Percentiles rank a stretch among this genome's conserved stretches.
These are phyloP conservation scores for Antedon mediterranea DNA, from an alignment of 53 echinoderm and acorn worm species.

Conservation along the genomic window DNA sequence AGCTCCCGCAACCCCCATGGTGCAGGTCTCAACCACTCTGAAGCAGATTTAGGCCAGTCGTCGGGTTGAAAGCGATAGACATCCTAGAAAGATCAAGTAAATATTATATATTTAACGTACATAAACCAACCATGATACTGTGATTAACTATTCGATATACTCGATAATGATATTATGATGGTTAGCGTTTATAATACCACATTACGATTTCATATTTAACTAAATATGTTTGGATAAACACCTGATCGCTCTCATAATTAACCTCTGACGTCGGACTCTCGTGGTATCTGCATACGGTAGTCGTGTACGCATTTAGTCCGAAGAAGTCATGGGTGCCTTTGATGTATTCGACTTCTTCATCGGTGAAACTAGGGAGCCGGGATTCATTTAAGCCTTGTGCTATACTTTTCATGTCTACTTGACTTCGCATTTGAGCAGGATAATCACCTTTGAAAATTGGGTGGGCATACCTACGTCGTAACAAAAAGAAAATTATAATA, in stretches of 20 bases:
- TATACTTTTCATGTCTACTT: constrained; percentile 79
- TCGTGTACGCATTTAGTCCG: constrained; percentile 74
- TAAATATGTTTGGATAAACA: too few relatives aligned
- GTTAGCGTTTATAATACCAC: too few relatives aligned
- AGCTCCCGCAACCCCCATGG: constrained; percentile 78
- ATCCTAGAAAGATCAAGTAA: constrained; percentile 29
- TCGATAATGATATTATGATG: too few relatives aligned
- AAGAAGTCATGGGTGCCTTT: constrained; percentile 83
- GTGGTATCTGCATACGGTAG: constrained; percentile 43
- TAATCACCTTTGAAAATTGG: constrained; percentile 81
- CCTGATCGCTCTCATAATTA: constrained; percentile 86
- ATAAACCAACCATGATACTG: too few relatives aligned
- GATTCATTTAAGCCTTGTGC: constrained; percentile 57
- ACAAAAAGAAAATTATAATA: background rate
- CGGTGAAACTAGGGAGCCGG: constrained; percentile 71
- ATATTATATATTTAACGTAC: too few relatives aligned
- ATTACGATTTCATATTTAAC: too few relatives aligned
- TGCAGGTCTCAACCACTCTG: constrained; percentile 60
- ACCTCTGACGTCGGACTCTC: constrained; percentile 28
- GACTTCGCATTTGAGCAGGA: constrained; percentile 81
- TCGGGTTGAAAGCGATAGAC: constrained; percentile 52
- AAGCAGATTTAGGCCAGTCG: constrained; percentile 69
- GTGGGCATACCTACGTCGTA: constrained; percentile 54
- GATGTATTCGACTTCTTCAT: constrained; percentile 58
- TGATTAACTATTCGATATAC: too few relatives aligned